Evolutionary conservation across 2,113 vertebrate genomes (phyloP), one percentile per base, ranked within the genome.

Genomic region (Copsychus sechellarum): DNA sequence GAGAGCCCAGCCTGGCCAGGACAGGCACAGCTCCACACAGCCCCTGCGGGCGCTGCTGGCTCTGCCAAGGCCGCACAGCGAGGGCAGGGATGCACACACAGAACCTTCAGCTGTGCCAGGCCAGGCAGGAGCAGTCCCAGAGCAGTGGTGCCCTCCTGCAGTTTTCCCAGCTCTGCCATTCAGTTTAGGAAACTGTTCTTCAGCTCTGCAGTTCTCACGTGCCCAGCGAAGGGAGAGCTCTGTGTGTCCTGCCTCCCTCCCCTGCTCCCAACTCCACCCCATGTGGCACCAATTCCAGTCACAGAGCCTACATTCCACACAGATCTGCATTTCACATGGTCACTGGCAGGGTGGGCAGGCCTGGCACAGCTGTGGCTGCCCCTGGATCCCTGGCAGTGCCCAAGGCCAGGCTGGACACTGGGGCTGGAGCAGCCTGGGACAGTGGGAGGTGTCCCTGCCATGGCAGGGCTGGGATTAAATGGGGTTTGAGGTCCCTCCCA

Each of bases 401-500:
- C 78, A 2, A 45, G 60, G 60, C 28, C 33, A 60, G 67, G 43
- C 17, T 45, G 43, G 43, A 45, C 43, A 45, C 4, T 45, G 47
- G 22, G 47, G 19, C 0, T 73, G 60, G 67, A 16, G 19, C 29
- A 31, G 36, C 36, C 0, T 56, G 34, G 50, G 19, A 11, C 2
- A 29, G 60, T 4, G 54, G 73, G 0, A 78, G 64, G 15, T 16
- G 66, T 31, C 66, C 76, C 50, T 80, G 57, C 24, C 54, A 4
- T 3, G 45, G 60, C 43, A 38, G 38, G 38, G 38, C 9, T 38
- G 38, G 38, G 38, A 38, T 38, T 38, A 38, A 38, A 38, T 22
- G n/a, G 12, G 4, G 0, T 67, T 0, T 60, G 0, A 18, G 38
- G 20, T 34, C 13, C 15, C 42, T 14, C 33, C 26, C 20, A 33